Percentiles rank a stretch among this genome's conserved stretches.
These are phyloP conservation scores for Xyliphius kryptos DNA, from an alignment of 2,113 vertebrate species.

Conservation along the genomic window DNA sequence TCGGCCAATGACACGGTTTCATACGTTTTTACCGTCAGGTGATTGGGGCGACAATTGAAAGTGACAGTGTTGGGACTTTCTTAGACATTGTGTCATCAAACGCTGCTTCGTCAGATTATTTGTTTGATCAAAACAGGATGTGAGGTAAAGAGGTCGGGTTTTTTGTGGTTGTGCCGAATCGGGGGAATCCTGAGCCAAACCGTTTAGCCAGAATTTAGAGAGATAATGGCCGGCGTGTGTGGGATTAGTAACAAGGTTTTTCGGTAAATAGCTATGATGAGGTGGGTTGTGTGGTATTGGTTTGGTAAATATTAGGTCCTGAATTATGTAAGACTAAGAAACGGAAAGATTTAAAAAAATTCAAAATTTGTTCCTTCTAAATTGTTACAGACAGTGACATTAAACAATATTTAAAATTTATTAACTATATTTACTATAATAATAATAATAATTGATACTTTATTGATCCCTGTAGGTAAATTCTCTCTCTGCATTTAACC, in stretches of 20 bases:
- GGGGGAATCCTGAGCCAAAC: slow-evolving; percentile 14
- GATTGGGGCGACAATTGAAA: slow-evolving; percentile 44
- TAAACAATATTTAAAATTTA: too few relatives aligned
- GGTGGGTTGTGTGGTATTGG: not conserved
- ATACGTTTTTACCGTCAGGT: slow-evolving; percentile 54
- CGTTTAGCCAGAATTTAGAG: slow-evolving; percentile 17
- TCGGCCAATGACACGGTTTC: not conserved
- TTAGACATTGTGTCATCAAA: slow-evolving; percentile 25
- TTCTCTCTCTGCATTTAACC: too few relatives aligned
- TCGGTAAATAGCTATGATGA: not conserved
- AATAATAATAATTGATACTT: too few relatives aligned
- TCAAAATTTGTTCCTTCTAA: too few relatives aligned
- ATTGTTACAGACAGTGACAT: too few relatives aligned
- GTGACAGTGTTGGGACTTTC: slow-evolving; percentile 44
- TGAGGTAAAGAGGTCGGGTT: slow-evolving; percentile 26
- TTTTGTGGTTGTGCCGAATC: slow-evolving; percentile 13
- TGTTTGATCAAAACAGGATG: slow-evolving; percentile 45
- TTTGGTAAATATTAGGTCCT: too few relatives aligned
- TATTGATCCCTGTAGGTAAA: too few relatives aligned
- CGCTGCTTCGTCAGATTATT: not conserved
- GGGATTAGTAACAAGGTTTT: not conserved
- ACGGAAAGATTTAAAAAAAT: too few relatives aligned
- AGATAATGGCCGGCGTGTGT: not conserved
- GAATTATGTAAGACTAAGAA: too few relatives aligned
- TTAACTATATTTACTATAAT: too few relatives aligned